Evolutionary conservation across 2,113 vertebrate species (phyloP).

Genomic region (Daphoenositta chrysoptera): DNA sequence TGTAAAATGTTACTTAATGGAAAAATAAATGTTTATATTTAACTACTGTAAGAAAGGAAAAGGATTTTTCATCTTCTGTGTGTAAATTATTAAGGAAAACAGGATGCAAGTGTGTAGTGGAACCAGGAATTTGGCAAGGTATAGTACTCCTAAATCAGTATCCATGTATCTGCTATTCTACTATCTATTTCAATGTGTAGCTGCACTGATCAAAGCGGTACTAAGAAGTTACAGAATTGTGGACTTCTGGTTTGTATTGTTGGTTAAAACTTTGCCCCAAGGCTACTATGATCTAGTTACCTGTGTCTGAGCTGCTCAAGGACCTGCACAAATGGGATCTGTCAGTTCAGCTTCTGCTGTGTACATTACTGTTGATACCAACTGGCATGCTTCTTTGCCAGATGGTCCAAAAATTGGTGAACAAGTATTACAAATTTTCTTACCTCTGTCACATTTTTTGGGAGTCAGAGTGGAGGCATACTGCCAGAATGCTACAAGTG

Average conservation of each 20-base stretch:
- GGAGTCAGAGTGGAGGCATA: not conserved
- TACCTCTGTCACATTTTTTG: not conserved
- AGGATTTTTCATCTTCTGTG: not conserved
- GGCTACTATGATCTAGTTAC: not conserved
- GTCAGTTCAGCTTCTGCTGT: not conserved
- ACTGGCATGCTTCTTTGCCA: not conserved
- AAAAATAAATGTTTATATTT: not conserved
- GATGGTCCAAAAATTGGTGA: conserved; percentile 25
- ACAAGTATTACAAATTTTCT: conserved; percentile 7
- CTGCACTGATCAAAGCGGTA: not conserved
- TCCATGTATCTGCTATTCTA: not conserved
- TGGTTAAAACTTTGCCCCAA: not conserved
- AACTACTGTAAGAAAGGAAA: not conserved
- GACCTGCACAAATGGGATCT: not conserved
- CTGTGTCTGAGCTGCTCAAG: not conserved
- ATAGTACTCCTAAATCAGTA: not conserved
- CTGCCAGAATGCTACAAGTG: not conserved
- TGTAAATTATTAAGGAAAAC: not conserved
- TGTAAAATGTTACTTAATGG: no score
- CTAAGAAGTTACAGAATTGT: not conserved
- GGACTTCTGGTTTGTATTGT: not conserved
- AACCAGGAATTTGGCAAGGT: not conserved
- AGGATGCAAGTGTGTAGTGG: not conserved
- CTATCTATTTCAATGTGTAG: not conserved
- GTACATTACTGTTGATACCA: not conserved